Base-by-base conservation (phyloP, 2,113 vertebrate species). In the Monarcha castaneiventris region DNA sequence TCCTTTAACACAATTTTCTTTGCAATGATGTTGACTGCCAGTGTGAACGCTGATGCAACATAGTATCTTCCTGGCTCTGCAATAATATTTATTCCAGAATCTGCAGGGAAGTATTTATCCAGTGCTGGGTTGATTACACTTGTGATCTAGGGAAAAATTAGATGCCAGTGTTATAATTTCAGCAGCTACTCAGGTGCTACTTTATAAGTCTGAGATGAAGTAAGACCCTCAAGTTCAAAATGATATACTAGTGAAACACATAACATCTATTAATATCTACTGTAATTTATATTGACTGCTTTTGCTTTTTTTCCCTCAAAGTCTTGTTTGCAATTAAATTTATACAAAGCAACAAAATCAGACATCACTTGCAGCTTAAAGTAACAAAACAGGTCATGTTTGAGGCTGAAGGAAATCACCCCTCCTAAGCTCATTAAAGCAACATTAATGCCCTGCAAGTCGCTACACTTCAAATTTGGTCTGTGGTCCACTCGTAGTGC, bases 21-120 rank as follows among this genome's bases (percentile, higher is more conserved):
- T 43, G 99, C 99, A 94, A 99, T 99, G 83, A 99, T 98, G 84
- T 99, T 99, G 81, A 99, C 99, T 21, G 99, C 99, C 35, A 99
- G 97, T 0, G 98, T 99, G 96, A 98, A 99, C 6, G 99, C 99
- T 62, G 99, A 99, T 5, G 99, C 99, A 61, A 99, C 99, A 15
- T 99, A 99, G 76, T 99, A 99, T 83, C 99, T 98, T 41, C 99
- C 99, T 0, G 99, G 99, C 94, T 99, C 99, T 13, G 99, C 98
- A 82, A 99, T 99, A 94, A 99, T 92, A 39, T 76, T 98, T 85
- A 99, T 97, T 49, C 98, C 98, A 35, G 97, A 97, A 96, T 99
- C 99, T 2, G 61, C 91, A 8, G 99, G 99, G 71, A 99, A 99
- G 63, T 99, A 99, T 96, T 99, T 99, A 89, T 99, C 99, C 97